Evolutionary conservation across 2,797 vertebrate genomes (phyloP), one percentile per base, ranked within the genome.

Genomic region (Hippoglossus hippoglossus): DNA sequence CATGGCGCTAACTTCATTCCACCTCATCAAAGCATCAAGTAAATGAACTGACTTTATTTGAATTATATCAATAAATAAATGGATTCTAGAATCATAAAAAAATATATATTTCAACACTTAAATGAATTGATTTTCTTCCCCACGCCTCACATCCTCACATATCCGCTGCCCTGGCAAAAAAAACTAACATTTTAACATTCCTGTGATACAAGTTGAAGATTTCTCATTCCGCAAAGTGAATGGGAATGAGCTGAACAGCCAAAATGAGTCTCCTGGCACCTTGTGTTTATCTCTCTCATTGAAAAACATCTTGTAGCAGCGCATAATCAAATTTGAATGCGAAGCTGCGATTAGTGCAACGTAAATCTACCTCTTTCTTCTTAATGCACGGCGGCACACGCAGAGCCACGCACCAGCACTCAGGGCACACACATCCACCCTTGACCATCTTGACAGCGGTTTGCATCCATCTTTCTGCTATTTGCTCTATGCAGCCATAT

Each of bases 401-500:
- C 65, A 77, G 7, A 69, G 36, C 66, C 8, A 44, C 18, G 1
- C 44, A 10, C 21, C 18, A 16, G 41, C 49, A 16, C 28, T 4
- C 28, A 63, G 18, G 44, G 4, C 65, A 5, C 28, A 61, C 6
- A 54, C 60, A 26, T 63, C 65, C 68, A 68, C 19, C n/a, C 61
- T 57, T 76, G 79, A 54, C 73, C 39, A 67, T 25, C 26, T 55
- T 18, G 25, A 58, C 57, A 7, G 56, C 47, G 51, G 59, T 79
- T 76, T 65, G 53, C 76, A 82, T 83, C 78, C 50, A 58, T 87
- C 82, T 83, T 73, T 72, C 75, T 53, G 47, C 60, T 79, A 58
- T 87, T 80, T 81, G 54, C 71, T 84, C 63, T 8, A 26, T 64
- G 71, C 79, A 65, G 82, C 77, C 73, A 74, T 80, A 85, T 89